Percentiles rank a stretch among this genome's conserved stretches.
Evolutionary conservation across 1,140 invertebrate genomes (phyloP).

Genomic region (Bombyx mori): DNA sequence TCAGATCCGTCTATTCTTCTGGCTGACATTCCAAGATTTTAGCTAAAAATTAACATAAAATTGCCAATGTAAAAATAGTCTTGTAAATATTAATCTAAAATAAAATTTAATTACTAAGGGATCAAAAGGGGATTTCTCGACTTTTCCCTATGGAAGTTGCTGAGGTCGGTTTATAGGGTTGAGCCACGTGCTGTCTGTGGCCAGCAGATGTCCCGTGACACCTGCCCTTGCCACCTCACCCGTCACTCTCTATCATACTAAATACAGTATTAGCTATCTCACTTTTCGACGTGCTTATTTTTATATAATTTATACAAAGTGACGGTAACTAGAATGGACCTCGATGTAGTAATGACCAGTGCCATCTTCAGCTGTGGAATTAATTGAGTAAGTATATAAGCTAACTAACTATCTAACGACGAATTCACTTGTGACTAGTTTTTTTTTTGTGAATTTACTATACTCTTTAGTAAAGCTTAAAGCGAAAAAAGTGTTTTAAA

Average conservation of each 20-base stretch:
- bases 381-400: conserved; percentile 40
- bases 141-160: conserved; percentile 43
- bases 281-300: conserved; percentile 55
- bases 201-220: conserved; percentile 66
- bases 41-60: background rate
- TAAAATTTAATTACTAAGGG: conserved; percentile 19
- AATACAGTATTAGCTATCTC: conserved; percentile 36
- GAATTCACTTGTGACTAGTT: too few species aligned
- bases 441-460: too few species aligned
- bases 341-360: conserved; percentile 56
- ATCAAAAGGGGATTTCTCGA: conserved; percentile 38
- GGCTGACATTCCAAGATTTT: too few species aligned
- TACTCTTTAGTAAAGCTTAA: too few species aligned
- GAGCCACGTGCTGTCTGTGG: conserved; percentile 53
- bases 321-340: conserved; percentile 64
- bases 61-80: background rate
- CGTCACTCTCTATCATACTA: conserved; percentile 46
- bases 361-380: conserved; percentile 34
- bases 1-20: too few species aligned
- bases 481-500: too few species aligned
- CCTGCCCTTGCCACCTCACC: conserved; percentile 57
- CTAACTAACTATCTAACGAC: conserved; percentile 4
- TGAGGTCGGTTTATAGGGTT: conserved; percentile 59
- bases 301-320: conserved; percentile 67
- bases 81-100: background rate